These are phyloP conservation scores for Columba janthina DNA, from an alignment of 2,113 vertebrate species.

Conservation along the genomic window DNA sequence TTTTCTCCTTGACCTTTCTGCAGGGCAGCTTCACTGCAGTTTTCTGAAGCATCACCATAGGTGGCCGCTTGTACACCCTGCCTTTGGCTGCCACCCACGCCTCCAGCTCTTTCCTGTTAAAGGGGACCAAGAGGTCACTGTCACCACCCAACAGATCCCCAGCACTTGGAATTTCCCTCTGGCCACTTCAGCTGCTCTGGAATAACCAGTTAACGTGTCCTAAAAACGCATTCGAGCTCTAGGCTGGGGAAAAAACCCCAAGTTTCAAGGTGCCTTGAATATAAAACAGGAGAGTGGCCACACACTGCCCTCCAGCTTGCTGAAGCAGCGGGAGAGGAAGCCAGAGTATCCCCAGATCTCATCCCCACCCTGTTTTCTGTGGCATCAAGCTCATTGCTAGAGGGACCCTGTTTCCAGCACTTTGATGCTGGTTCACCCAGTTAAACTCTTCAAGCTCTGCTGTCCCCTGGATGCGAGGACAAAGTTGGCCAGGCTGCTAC, in stretches of 20 bases:
- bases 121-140: background rate
- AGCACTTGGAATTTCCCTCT: background rate
- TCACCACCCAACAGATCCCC: background rate
- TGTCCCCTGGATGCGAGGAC: background rate
- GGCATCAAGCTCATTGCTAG: background rate
- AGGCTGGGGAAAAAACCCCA: background rate
- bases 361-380: background rate
- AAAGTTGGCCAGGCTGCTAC: background rate
- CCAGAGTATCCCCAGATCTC: background rate
- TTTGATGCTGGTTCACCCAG: background rate
- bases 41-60: constrained; percentile 77
- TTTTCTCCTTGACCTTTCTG: constrained; percentile 74
- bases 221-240: background rate
- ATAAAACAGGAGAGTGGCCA: background rate
- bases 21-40: constrained; percentile 61
- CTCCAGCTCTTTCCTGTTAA: constrained; percentile 83
- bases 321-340: rapidly evolving
- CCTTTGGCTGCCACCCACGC: constrained; percentile 88
- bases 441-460: background rate
- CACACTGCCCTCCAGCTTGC: background rate
- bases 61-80: constrained; percentile 89
- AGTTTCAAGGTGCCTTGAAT: rapidly evolving
- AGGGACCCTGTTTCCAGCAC: background rate
- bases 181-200: background rate
- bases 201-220: background rate